Evolutionary conservation across 2,113 vertebrate genomes (phyloP), one percentile per base, ranked within the genome.

Genomic region (Mobula hypostoma): DNA sequence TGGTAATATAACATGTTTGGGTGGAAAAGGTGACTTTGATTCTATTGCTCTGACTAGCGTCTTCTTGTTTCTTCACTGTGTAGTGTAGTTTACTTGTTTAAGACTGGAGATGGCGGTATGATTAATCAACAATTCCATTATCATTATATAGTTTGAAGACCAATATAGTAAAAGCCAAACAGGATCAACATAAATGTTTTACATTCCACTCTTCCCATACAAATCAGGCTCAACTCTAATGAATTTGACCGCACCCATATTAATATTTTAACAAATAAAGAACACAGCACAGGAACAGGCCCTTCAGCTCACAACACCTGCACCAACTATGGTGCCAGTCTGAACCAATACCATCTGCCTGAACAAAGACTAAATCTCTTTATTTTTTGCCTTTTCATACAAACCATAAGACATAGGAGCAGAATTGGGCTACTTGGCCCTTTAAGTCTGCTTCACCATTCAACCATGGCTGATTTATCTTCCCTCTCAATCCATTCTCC

Each of bases 61-160:
- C 12, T 87, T 87, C 83, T 61, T n/a, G 83, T 56, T 3, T 24
- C 56, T 1, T 61, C 83, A 27, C 48, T 48, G 56, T n/a, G 8
- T 19, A 15, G 5, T 82, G 36, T 48, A 82, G 79, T 40, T 19
- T 48, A 48, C 2, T 79, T 79, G 80, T 8, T 56, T 21, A 17
- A 56, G 27, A n/a, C 24, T n/a, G 11, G 29, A 61, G 29, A 48
- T 48, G 1, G 1, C 3, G 7, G 21, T 29, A 87, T 87, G 83
- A 61, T 88, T 88, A 29, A 58, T 63, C 83, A 88, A 82, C 79
- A 63, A 88, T n/a, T 29, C 83, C 83, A 80, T 87, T 21, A 87
- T 27, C 29, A 29, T 63, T 88, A 24, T 63, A 61, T 63, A 9
- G 14, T 63, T 2, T 63, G 58, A n/a, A 56, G n/a, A 29, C 2